Evolutionary conservation across 2,797 vertebrate species (phyloP).

Genomic region (Brachyalestes nurse): DNA sequence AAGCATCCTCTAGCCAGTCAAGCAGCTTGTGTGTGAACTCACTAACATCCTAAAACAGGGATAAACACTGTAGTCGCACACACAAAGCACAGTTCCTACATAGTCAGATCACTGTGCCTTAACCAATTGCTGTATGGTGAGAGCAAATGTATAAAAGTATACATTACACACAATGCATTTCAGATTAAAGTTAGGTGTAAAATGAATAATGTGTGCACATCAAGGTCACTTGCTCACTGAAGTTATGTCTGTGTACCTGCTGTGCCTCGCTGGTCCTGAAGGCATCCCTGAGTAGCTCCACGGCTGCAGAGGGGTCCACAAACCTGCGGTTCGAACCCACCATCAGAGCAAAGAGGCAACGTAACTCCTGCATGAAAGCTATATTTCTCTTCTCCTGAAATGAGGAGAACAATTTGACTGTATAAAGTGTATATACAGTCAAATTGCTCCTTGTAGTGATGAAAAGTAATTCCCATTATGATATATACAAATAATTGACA

Average conservation of each 20-base stretch:
- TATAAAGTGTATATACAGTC: constrained; percentile 2
- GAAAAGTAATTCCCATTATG: constrained; percentile 9
- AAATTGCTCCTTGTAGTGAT: not conserved
- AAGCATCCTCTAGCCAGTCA: constrained; percentile 96
- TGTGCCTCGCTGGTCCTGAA: constrained; percentile 91
- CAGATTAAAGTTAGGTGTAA: not conserved
- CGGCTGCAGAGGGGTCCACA: constrained; percentile 90
- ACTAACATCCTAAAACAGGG: constrained; percentile 90
- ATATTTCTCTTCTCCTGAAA: constrained; percentile 93
- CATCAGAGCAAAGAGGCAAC: constrained; percentile 93
- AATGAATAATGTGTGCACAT: not conserved
- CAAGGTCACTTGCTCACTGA: not conserved
- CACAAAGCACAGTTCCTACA: constrained; percentile 20
- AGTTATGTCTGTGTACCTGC: constrained; percentile 80
- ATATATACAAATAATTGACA: constrained; percentile 31
- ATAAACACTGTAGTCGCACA: constrained; percentile 35
- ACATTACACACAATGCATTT: not conserved
- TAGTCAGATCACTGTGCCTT: constrained; percentile 32
- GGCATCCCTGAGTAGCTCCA: constrained; percentile 90
- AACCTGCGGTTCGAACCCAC: constrained; percentile 90
- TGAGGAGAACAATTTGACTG: not conserved
- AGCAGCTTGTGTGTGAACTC: constrained; percentile 98
- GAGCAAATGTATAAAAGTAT: constrained; percentile 8
- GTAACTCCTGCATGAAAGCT: constrained; percentile 96
- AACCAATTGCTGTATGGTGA: constrained; percentile 15